Evolutionary conservation across 2,797 vertebrate genomes (phyloP).

Genomic region (Takifugu rubripes): DNA sequence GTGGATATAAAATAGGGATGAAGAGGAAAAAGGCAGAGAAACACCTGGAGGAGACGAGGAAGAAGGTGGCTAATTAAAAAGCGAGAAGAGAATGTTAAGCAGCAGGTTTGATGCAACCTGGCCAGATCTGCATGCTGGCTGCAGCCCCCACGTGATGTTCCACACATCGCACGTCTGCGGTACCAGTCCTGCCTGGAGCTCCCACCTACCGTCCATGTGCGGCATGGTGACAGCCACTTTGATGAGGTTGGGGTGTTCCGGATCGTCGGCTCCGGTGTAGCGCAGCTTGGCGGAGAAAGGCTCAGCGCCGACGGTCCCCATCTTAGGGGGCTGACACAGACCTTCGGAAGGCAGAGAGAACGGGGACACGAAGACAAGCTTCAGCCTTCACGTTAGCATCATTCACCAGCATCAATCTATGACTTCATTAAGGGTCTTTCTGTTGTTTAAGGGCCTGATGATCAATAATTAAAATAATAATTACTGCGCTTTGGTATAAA

Average conservation of each 20-base stretch:
- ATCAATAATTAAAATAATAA: no score
- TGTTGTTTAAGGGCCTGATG: no score
- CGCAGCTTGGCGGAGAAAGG: slow-evolving; percentile 93
- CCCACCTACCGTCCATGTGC: slow-evolving; percentile 86
- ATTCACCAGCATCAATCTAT: no score
- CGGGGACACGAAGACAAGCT: background rate
- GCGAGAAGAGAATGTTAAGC: slow-evolving; percentile 54
- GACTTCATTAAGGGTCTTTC: no score
- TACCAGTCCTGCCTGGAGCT: slow-evolving; percentile 40
- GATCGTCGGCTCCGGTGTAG: slow-evolving; percentile 88
- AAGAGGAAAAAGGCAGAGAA: slow-evolving; percentile 1
- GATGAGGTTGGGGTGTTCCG: slow-evolving; percentile 85
- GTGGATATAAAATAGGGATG: slow-evolving; percentile 11
- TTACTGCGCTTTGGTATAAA: no score
- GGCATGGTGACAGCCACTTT: slow-evolving; percentile 92
- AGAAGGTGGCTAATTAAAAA: slow-evolving; percentile 59
- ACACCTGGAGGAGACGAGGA: slow-evolving; percentile 34
- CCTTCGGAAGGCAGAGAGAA: slow-evolving; percentile 65
- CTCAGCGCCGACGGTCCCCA: slow-evolving; percentile 88
- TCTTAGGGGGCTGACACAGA: slow-evolving; percentile 87
- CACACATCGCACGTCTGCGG: slow-evolving; percentile 49
- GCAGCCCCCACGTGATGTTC: slow-evolving; percentile 49
- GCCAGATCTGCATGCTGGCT: slow-evolving; percentile 53
- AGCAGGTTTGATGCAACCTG: slow-evolving; percentile 27
- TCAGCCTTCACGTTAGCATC: no score